phyloP scores from a whole-genome alignment of 2,113 vertebrate genomes.

The Pelecanoides urinatrix region DNA sequence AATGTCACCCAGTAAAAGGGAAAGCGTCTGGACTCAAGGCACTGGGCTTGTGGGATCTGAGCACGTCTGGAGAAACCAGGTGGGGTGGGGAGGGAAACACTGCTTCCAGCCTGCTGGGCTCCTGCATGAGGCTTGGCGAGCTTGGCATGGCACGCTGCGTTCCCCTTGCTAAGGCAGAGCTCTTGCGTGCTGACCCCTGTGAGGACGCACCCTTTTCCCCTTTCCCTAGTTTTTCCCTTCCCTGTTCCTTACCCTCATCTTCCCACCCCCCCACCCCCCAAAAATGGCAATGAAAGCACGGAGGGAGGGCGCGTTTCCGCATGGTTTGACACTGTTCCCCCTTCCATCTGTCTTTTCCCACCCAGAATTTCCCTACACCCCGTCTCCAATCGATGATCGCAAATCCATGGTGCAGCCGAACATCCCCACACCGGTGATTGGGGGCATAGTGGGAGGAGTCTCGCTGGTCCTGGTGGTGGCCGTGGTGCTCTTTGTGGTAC shows the following conservation, averaged over 20 bases:
- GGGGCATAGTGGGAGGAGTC: slow-evolving; percentile 87
- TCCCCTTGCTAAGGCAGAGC: neutral
- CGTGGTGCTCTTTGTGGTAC: slow-evolving; percentile 85
- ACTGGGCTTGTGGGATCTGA: neutral
- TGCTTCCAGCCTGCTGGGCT: slow-evolving; percentile 22
- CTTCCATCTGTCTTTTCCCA: slow-evolving; percentile 98
- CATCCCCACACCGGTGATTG: slow-evolving; percentile 85
- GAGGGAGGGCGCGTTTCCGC: slow-evolving; percentile 75
- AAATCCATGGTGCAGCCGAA: slow-evolving; percentile 74
- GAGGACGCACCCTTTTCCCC: slow-evolving; percentile 10
- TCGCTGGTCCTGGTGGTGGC: slow-evolving; percentile 83
- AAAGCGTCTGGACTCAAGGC: neutral
- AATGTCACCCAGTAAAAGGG: neutral
- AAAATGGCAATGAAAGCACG: slow-evolving; percentile 23
- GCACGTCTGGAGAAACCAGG: neutral
- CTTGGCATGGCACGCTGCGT: neutral
- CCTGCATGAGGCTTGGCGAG: slow-evolving; percentile 40
- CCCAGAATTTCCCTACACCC: slow-evolving; percentile 95
- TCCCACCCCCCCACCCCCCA: slow-evolving; percentile 27
- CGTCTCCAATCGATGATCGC: slow-evolving; percentile 64
- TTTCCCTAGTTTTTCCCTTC: slow-evolving; percentile 76
- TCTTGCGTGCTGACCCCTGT: neutral
- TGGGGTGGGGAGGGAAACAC: neutral
- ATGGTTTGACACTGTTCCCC: slow-evolving; percentile 91
- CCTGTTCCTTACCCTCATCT: slow-evolving; percentile 74